Base-by-base conservation (phyloP, 2,113 vertebrate species). In the Dunckerocampus dactyliophorus region DNA sequence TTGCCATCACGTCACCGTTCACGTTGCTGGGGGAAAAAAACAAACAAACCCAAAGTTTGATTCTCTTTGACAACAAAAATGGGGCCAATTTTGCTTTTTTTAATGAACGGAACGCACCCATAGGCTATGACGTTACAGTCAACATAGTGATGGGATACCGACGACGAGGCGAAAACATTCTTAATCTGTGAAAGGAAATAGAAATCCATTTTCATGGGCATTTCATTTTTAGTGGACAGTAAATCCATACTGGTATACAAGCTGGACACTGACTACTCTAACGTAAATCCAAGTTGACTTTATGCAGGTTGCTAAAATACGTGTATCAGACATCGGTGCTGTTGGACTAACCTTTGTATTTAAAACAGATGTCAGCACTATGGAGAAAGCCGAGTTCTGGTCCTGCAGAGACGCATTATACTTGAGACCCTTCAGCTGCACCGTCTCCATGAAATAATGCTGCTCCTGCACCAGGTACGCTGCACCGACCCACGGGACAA, bases 91-190 rank as follows among this genome's bases (percentile, higher is more conserved):
- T 10, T 46, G 24, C 16, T 65, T 43, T 34, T 2, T 20, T 20
- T 6, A 42, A n/a, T 60, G n/a, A n/a, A n/a, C n/a, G n/a, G 21
- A 47, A 69, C 92, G 86, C 77, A 98, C 96, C 94, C 91, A 82
- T 92, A 98, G 28, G 90, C 83, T 59, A 97, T 81, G 60, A 97
- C 83, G 1, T 82, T 87, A 79, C 93, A 93, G 43, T 87, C 88
- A 0, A 82, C 57, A 22, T 92, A 98, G 72, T 89, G 89, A 63
- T 82, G 74, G 39, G 93, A 91, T 80, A 91, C 47, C 43, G 89
- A 79, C 0, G 95, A 95, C 57, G 91, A 72, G 51, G 61, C 77
- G 67, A 96, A 93, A 66, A 93, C 88, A 54, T 90, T 88, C 55
- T 84, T 77, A 48, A 98, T 90, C 96, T 98, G 85, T 59, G 88